phyloP scores from a whole-genome alignment of 2,113 vertebrate species.

The Hemibagrus wyckioides region DNA sequence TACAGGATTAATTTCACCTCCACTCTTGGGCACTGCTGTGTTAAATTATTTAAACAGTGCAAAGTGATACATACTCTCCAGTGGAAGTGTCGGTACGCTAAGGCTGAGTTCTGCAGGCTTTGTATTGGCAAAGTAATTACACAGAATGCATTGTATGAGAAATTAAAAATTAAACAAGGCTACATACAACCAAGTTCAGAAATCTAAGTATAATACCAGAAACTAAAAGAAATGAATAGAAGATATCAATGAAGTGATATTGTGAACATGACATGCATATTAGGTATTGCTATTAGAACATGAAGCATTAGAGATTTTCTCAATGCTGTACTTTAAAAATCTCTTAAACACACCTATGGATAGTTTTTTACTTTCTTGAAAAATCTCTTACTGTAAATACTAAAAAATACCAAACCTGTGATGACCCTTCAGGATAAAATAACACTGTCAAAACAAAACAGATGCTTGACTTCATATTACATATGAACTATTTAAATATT shows the following conservation, averaged over 20 bases:
- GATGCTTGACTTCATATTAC: not conserved
- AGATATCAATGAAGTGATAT: not conserved
- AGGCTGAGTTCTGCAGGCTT: not conserved
- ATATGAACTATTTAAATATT: not conserved
- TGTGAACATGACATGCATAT: not conserved
- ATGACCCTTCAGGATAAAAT: too few relatives aligned
- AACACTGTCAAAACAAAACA: not conserved
- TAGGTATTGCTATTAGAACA: too few relatives aligned
- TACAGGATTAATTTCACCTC: slow-evolving; percentile 3
- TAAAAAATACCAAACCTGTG: too few relatives aligned
- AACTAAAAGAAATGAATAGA: not conserved
- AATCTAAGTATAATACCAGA: not conserved
- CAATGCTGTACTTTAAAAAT: not conserved
- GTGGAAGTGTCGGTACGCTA: not conserved
- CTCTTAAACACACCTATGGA: not conserved
- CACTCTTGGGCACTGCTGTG: not conserved
- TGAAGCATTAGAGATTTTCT: too few relatives aligned
- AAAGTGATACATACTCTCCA: slow-evolving; percentile 16
- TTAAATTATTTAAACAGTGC: slow-evolving; percentile 3
- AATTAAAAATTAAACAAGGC: not conserved
- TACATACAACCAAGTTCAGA: too few relatives aligned
- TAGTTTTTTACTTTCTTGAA: not conserved
- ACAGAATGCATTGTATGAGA: not conserved
- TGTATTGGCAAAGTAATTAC: slow-evolving; percentile 7
- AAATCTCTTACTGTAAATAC: not conserved